Evolutionary conservation across 2,888 invertebrate species (phyloP).

Genomic region (Achlya flavicornis): DNA sequence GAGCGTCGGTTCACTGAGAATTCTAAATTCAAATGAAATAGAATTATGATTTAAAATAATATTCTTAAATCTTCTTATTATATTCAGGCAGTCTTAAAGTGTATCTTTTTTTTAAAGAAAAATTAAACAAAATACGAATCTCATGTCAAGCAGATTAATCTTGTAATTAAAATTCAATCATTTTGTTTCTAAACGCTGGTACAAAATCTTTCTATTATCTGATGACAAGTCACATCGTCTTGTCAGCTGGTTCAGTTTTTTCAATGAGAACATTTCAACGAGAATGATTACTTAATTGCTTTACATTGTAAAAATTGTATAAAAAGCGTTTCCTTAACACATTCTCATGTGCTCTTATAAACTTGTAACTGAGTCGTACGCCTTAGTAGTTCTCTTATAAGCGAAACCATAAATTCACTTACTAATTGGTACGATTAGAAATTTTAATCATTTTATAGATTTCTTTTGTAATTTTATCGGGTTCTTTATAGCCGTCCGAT

Average conservation of each 20-base stretch:
- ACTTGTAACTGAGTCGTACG: slow-evolving; percentile 30
- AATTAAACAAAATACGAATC: slow-evolving; percentile 12
- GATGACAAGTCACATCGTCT: slow-evolving; percentile 33
- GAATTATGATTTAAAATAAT: slow-evolving; percentile 34
- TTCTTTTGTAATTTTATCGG: slow-evolving; percentile 82
- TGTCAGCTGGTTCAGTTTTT: slow-evolving; percentile 30
- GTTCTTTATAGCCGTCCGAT: slow-evolving; percentile 70
- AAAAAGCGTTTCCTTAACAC: slow-evolving; percentile 32
- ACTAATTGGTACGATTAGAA: slow-evolving; percentile 80
- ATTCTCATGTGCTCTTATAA: slow-evolving; percentile 29
- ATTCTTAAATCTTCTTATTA: slow-evolving; percentile 11
- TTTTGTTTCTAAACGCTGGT: slow-evolving; percentile 41
- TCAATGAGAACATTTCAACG: slow-evolving; percentile 30
- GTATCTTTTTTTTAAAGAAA: not conserved
- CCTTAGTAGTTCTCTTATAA: slow-evolving; percentile 40
- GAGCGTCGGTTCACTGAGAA: slow-evolving; percentile 38
- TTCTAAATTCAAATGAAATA: slow-evolving; percentile 42
- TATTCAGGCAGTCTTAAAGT: not conserved
- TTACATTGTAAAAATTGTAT: slow-evolving; percentile 38
- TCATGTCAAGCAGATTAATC: slow-evolving; percentile 22
- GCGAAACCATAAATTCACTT: slow-evolving; percentile 72
- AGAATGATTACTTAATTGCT: slow-evolving; percentile 44
- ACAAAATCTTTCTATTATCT: slow-evolving; percentile 22
- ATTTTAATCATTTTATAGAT: slow-evolving; percentile 80
- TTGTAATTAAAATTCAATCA: slow-evolving; percentile 28